Evolutionary conservation across 2,797 vertebrate species (phyloP).

Genomic region (Cuculus canorus): DNA sequence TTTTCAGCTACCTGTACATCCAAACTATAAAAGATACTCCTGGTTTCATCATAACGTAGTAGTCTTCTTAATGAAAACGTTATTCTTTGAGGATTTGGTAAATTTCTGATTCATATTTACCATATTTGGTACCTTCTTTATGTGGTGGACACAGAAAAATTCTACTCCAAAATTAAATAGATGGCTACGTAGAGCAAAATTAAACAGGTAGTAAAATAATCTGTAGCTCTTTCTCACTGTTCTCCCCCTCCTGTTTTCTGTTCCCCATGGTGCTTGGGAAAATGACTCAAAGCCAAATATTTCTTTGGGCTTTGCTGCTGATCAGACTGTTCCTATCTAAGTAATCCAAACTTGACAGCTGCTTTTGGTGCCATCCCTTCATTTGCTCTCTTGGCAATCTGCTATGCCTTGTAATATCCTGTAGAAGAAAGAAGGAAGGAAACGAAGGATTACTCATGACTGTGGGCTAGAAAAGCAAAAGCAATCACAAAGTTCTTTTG

Average conservation of each 20-base stretch:
- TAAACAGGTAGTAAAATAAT: conserved; percentile 69
- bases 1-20: neutral
- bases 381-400: conserved; percentile 93
- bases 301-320: conserved; percentile 88
- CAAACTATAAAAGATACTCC: neutral
- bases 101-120: neutral
- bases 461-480: conserved; percentile 40
- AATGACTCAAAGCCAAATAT: conserved; percentile 91
- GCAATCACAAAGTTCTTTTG: neutral
- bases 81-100: neutral
- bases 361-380: conserved; percentile 77
- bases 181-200: neutral
- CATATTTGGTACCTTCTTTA: neutral
- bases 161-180: neutral
- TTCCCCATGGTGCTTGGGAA: conserved; percentile 70
- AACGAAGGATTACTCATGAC: conserved; percentile 49
- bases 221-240: neutral
- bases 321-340: conserved; percentile 91
- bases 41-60: neutral
- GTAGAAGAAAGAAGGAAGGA: conserved; percentile 53
- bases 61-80: neutral
- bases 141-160: neutral
- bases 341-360: conserved; percentile 87
- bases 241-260: neutral
- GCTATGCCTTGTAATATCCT: conserved; percentile 91